Conservation (phyloP, 2,888 invertebrate genomes). For the Chaitophorus viminalis region DNA sequence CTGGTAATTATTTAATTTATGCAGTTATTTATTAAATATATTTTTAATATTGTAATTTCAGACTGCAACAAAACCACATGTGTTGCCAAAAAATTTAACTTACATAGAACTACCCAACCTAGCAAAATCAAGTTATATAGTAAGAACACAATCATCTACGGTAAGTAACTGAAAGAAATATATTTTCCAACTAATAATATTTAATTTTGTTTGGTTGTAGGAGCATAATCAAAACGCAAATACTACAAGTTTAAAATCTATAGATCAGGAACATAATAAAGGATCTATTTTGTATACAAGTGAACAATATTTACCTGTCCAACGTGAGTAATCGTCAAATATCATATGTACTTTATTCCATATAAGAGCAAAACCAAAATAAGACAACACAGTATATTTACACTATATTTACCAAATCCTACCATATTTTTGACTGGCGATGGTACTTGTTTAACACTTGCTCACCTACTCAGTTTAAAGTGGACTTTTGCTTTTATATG, state of each 20-base stretch:
- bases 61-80: neutral
- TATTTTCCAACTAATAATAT: constrained; percentile 6
- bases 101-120: constrained; percentile 8
- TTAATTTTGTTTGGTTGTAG: neutral
- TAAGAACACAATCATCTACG: neutral
- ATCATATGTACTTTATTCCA: no score
- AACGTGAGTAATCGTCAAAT: neutral
- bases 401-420: no score
- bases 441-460: no score
- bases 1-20: constrained; percentile 24
- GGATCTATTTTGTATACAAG: neutral
- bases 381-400: no score
- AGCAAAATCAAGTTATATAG: neutral
- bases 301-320: constrained; percentile 6
- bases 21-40: neutral
- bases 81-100: neutral
- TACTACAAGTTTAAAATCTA: neutral
- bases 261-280: neutral
- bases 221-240: neutral
- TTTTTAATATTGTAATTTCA: neutral
- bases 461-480: no score
- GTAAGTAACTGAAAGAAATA: constrained; percentile 8
- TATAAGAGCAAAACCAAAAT: no score
- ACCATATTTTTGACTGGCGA: no score
- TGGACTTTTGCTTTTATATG: no score